phyloP scores from a whole-genome alignment of 2,113 vertebrate species.

The Perca fluviatilis region DNA sequence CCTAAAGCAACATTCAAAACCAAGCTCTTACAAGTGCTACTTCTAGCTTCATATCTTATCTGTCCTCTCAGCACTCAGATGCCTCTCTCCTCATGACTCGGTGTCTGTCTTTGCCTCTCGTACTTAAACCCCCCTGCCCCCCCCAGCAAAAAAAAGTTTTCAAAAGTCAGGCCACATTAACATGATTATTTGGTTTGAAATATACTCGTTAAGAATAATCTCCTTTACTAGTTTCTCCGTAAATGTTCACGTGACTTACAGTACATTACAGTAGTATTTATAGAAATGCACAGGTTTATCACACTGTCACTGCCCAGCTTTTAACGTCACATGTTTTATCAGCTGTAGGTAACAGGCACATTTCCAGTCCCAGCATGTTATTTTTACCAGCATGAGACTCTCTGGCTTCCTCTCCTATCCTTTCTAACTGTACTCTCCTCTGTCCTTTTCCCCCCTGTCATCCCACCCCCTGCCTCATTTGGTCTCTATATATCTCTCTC shows the following conservation, averaged over 20 bases:
- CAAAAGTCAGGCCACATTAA: background rate
- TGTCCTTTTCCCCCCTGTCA: background rate
- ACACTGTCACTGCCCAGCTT: slow-evolving; percentile 19
- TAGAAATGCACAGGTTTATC: slow-evolving; percentile 19
- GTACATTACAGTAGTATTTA: slow-evolving; percentile 26
- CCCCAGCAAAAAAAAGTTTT: background rate
- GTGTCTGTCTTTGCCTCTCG: background rate
- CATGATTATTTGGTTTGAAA: background rate
- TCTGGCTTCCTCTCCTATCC: background rate
- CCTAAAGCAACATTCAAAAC: slow-evolving; percentile 44
- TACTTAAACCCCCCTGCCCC: too few relatives aligned
- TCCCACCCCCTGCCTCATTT: background rate
- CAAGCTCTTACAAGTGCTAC: slow-evolving; percentile 48
- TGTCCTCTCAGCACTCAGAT: slow-evolving; percentile 52
- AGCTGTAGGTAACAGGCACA: slow-evolving; percentile 35
- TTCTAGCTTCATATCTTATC: slow-evolving; percentile 78
- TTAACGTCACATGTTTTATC: slow-evolving; percentile 48
- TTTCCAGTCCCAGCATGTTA: slow-evolving; percentile 23
- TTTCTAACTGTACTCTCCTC: background rate
- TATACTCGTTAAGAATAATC: background rate
- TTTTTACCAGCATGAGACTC: slow-evolving; percentile 54
- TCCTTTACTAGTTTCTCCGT: background rate
- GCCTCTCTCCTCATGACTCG: slow-evolving; percentile 11
- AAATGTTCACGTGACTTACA: slow-evolving; percentile 5
- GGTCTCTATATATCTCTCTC: background rate